Evolutionary conservation across 1,140 invertebrate species (phyloP).

Genomic region (Trichomalopsis sarcophagae): DNA sequence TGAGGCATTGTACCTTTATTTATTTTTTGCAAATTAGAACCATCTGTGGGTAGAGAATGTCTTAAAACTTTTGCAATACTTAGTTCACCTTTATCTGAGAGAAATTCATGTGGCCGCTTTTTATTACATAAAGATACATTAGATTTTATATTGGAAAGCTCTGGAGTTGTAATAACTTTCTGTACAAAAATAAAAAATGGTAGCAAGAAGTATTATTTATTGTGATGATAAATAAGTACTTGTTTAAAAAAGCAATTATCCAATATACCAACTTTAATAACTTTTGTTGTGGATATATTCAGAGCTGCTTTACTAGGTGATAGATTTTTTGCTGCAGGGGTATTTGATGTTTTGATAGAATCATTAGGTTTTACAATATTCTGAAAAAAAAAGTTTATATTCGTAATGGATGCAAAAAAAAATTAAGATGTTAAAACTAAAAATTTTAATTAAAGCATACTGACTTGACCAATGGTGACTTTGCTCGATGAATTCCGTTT

Average conservation of each 20-base stretch:
- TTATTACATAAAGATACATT: not conserved
- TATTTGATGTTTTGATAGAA: not conserved
- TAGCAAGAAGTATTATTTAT: not conserved
- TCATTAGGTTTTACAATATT: not conserved
- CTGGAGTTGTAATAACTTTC: not conserved
- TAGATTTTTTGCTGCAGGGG: not conserved
- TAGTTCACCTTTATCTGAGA: not conserved
- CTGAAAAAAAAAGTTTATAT: slow-evolving; percentile 14
- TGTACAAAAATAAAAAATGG: not conserved
- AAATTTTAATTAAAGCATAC: not conserved
- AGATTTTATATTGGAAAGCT: not conserved
- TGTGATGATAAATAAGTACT: not conserved
- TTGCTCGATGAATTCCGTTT: slow-evolving; percentile 18
- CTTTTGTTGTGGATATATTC: not conserved
- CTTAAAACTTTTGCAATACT: slow-evolving; percentile 22
- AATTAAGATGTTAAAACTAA: not conserved
- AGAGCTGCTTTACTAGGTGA: not conserved
- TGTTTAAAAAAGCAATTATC: not conserved
- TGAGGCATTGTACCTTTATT: not conserved
- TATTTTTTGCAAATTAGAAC: not conserved
- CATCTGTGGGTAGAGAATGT: slow-evolving; percentile 16
- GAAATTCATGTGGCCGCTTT: not conserved
- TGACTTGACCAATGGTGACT: slow-evolving; percentile 25
- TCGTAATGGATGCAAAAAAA: not conserved
- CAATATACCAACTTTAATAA: not conserved